A percentile compares a stretch with the other conserved stretches of the same genome.
Evolutionary conservation across 2,888 invertebrate species (phyloP).

Genomic region (Phrixothrix hirtus): DNA sequence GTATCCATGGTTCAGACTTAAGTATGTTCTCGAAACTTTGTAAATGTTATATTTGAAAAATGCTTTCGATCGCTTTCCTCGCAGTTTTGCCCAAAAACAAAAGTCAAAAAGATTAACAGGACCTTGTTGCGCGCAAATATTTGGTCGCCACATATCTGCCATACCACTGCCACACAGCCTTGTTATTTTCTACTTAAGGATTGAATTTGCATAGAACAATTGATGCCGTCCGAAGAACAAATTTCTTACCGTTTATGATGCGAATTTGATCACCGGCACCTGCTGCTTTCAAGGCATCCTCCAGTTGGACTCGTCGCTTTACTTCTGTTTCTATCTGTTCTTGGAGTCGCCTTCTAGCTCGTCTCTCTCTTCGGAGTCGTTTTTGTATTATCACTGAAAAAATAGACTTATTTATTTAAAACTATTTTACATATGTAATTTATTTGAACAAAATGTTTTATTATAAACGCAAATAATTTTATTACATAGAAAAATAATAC

Average conservation of each 20-base stretch:
- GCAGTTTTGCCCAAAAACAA: no score
- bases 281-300: constrained; percentile 78
- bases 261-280: constrained; percentile 79
- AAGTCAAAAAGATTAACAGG: no score
- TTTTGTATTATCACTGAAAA: constrained; percentile 85
- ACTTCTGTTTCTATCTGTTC: constrained; percentile 82
- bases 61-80: no score
- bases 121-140: no score
- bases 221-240: background rate
- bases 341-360: constrained; percentile 79
- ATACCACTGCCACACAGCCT: no score
- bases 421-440: background rate
- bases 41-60: no score
- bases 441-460: no score
- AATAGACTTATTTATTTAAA: constrained; percentile 8
- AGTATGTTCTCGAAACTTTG: no score
- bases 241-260: constrained; percentile 73
- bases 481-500: no score
- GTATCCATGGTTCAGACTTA: no score
- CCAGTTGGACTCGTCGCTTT: constrained; percentile 77
- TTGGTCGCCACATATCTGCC: no score
- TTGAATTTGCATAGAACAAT: background rate
- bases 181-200: background rate
- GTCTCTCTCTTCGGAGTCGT: constrained; percentile 84
- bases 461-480: no score